phyloP scores from a whole-genome alignment of 2,797 vertebrate species.

The Tachyglossus aculeatus region DNA sequence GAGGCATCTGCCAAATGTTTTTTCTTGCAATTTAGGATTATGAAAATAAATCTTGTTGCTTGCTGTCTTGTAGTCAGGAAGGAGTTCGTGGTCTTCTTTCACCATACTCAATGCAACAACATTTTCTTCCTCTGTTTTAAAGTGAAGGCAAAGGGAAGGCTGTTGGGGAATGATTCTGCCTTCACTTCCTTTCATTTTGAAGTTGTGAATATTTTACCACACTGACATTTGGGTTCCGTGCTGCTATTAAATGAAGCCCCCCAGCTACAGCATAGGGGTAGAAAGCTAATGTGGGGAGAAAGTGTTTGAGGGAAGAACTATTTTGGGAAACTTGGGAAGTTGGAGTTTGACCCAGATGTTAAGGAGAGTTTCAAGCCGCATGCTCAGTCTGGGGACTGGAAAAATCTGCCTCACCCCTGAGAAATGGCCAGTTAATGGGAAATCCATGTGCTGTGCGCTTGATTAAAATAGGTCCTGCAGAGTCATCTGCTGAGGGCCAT shows the following conservation, averaged over 20 bases:
- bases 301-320: slow-evolving; percentile 1
- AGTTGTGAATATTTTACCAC: slow-evolving; percentile 40
- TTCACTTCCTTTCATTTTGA: slow-evolving; percentile 53
- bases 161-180: slow-evolving; percentile 42
- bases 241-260: slow-evolving; percentile 41
- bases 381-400: slow-evolving; percentile 8
- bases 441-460: slow-evolving; percentile 35
- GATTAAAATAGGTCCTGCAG: slow-evolving; percentile 22
- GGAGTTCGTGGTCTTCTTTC: slow-evolving; percentile 17
- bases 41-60: neutral
- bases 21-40: neutral
- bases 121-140: slow-evolving; percentile 22
- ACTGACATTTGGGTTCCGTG: slow-evolving; percentile 34
- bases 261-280: slow-evolving; percentile 21
- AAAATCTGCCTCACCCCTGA: neutral
- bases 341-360: slow-evolving; percentile 18
- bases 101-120: slow-evolving; percentile 3
- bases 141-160: slow-evolving; percentile 22
- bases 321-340: slow-evolving; percentile 37
- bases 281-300: slow-evolving; percentile 25
- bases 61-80: slow-evolving; percentile 19
- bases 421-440: slow-evolving; percentile 32
- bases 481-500: slow-evolving; percentile 36
- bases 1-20: too few species aligned
- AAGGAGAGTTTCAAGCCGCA: slow-evolving; percentile 28